Evolutionary conservation across 1,140 invertebrate genomes (phyloP).

Genomic region (Euura saliciscinereae): DNA sequence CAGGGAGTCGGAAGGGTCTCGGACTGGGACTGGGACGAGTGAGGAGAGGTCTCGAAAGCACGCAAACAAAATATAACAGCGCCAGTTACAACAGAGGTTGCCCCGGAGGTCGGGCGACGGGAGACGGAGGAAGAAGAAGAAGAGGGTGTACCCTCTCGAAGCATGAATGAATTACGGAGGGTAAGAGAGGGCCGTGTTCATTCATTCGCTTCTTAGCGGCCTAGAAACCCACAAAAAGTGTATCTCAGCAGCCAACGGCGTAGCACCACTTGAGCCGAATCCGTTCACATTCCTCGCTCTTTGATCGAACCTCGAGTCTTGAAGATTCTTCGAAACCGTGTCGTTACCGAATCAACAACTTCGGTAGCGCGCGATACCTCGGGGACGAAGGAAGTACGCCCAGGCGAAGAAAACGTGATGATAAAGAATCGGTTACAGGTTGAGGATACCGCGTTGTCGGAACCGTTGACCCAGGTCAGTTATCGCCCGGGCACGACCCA

Average conservation of each 20-base stretch:
- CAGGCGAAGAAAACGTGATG: conserved; percentile 15
- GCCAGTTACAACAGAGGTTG: conserved; percentile 42
- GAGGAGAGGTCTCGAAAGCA: conserved; percentile 35
- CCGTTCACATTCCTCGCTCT: not conserved
- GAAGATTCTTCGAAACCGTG: too few species aligned
- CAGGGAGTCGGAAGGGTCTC: conserved; percentile 12
- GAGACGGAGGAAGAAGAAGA: conserved; percentile 20
- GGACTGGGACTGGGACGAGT: conserved; percentile 19
- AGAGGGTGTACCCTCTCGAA: conserved; percentile 43
- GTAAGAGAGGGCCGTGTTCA: conserved; percentile 53
- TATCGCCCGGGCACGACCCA: conserved; percentile 16
- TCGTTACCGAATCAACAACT: too few species aligned
- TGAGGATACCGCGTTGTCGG: conserved; percentile 11
- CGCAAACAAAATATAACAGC: conserved; percentile 52
- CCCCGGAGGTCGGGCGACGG: conserved; percentile 25
- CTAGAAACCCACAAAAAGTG: conserved; percentile 57
- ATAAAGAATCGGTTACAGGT: conserved; percentile 30
- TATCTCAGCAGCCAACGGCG: conserved; percentile 29
- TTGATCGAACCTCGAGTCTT: not conserved
- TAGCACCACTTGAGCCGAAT: not conserved
- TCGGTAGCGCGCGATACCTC: too few species aligned
- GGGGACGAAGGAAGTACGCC: too few species aligned
- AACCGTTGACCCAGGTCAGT: conserved; percentile 41
- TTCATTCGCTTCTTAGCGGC: conserved; percentile 54
- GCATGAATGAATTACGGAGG: conserved; percentile 57